Conservation (phyloP, 2,888 invertebrate species). For the Temnothorax ravouxi region DNA sequence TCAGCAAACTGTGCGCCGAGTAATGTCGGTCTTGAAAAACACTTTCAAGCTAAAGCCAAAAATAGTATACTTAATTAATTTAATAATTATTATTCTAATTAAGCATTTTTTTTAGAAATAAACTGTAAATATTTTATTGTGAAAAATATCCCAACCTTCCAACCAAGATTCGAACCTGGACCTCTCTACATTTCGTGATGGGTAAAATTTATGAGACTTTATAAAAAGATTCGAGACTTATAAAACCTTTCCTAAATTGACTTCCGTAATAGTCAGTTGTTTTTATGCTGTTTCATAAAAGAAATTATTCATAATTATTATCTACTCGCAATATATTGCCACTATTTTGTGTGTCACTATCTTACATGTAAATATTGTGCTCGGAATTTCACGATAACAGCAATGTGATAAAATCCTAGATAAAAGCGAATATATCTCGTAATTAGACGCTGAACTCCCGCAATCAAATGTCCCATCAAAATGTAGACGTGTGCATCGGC, state of each 20-base stretch:
- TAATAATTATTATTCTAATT: no score
- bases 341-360: background rate
- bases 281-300: background rate
- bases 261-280: background rate
- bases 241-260: background rate
- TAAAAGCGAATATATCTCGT: background rate
- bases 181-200: no score
- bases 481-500: conserved; percentile 18
- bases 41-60: no score
- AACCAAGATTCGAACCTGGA: no score
- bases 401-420: conserved; percentile 13
- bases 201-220: background rate
- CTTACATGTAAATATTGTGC: background rate
- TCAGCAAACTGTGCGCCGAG: no score
- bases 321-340: background rate
- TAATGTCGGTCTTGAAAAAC: no score
- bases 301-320: conserved; percentile 15
- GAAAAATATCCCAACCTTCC: no score
- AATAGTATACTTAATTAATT: no score
- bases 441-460: conserved; percentile 27
- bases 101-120: no score
- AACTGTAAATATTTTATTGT: no score
- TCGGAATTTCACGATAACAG: background rate
- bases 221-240: background rate
- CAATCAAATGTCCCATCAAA: conserved; percentile 40